Evolutionary conservation across 2,888 invertebrate species (phyloP).

Genomic region (Drosophila fulvimacula): DNA sequence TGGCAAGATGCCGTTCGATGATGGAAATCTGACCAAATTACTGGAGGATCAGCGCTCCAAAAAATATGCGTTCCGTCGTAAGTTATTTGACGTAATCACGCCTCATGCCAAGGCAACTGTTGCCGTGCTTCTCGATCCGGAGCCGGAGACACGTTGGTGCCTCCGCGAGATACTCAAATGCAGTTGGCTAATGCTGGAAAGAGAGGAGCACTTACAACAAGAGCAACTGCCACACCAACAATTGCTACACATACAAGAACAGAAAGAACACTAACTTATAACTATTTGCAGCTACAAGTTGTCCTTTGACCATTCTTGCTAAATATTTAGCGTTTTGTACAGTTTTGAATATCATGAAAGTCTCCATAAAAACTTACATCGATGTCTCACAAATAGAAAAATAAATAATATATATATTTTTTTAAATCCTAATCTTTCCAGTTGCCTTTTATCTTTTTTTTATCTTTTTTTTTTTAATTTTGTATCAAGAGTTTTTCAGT

Average conservation of each 20-base stretch:
- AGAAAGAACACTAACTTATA: neutral
- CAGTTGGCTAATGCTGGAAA: constrained; percentile 87
- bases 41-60: constrained; percentile 93
- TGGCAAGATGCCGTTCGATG: constrained; percentile 97
- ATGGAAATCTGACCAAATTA: constrained; percentile 92
- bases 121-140: constrained; percentile 92
- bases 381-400: neutral
- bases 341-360: neutral
- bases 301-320: neutral
- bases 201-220: neutral
- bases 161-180: constrained; percentile 90
- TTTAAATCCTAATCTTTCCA: too few species aligned
- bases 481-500: too few species aligned
- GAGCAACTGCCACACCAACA: neutral
- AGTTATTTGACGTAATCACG: constrained; percentile 89
- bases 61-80: constrained; percentile 91
- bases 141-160: constrained; percentile 90
- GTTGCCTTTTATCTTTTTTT: too few species aligned
- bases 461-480: too few species aligned
- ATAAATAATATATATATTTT: too few species aligned
- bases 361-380: neutral
- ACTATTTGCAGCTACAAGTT: neutral
- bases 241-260: neutral
- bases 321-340: neutral
- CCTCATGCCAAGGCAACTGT: constrained; percentile 91